Percentiles rank a stretch among this genome's conserved stretches.
Evolutionary conservation across 92 coral and sea anemone species (phyloP).

Genomic region (Epizoanthus scotinus): DNA sequence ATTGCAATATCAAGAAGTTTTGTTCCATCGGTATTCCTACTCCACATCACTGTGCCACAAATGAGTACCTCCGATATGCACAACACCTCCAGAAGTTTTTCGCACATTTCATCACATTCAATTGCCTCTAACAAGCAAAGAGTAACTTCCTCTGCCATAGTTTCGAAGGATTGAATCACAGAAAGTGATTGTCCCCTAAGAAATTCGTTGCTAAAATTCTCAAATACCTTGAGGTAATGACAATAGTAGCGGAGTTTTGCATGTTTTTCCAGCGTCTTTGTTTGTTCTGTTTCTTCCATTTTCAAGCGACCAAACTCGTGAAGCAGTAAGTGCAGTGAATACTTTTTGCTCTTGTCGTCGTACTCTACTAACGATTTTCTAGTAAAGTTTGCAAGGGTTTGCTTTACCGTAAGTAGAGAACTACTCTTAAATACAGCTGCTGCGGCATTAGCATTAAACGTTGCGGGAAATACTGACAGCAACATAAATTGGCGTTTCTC

Average conservation of each 20-base stretch:
- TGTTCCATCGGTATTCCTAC: not conserved
- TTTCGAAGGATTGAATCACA: not conserved
- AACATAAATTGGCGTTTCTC: not conserved
- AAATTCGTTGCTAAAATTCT: not conserved
- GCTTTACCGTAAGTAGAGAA: not conserved
- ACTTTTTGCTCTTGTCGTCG: not conserved
- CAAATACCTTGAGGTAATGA: not conserved
- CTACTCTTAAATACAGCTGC: not conserved
- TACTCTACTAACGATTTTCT: not conserved
- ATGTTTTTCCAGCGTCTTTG: not conserved
- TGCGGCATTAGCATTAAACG: slow-evolving; percentile 2
- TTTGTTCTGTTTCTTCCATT: slow-evolving; percentile 7
- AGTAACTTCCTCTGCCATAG: not conserved
- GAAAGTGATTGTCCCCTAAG: slow-evolving; percentile 3
- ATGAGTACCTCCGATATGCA: not conserved
- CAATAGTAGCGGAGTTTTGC: slow-evolving; percentile 1
- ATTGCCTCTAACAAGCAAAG: slow-evolving; percentile 3
- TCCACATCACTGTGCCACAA: slow-evolving; percentile 11
- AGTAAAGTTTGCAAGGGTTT: not conserved
- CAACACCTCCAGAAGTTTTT: not conserved
- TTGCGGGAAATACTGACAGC: not conserved
- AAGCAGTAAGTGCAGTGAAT: not conserved
- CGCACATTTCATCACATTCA: not conserved
- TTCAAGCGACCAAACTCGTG: slow-evolving; percentile 9
- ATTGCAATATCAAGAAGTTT: not conserved